Conservation (phyloP, 2,113 vertebrate species). For the Ophthalmotilapia sp. region DNA sequence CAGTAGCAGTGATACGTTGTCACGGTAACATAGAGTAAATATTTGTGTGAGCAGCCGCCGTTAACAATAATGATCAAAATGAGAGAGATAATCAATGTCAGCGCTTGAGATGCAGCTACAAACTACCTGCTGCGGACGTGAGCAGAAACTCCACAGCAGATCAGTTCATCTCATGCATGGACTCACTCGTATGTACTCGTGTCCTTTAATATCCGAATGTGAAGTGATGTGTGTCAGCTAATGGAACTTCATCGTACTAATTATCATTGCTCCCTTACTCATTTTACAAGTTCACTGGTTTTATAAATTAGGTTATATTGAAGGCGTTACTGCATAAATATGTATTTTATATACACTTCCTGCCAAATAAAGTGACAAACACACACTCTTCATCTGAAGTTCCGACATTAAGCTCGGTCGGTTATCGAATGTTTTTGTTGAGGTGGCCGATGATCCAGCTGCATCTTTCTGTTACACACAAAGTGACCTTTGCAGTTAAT, state of each 20-base stretch:
- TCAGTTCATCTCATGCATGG: background rate
- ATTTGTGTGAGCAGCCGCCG: slow-evolving; percentile 28
- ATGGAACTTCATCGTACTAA: background rate
- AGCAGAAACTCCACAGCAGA: background rate
- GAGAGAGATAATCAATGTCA: slow-evolving; percentile 13
- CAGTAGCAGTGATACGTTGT: slow-evolving; percentile 2
- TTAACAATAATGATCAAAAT: slow-evolving; percentile 30
- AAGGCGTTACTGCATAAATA: background rate
- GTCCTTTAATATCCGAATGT: background rate
- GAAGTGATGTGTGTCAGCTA: background rate
- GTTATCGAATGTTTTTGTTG: background rate
- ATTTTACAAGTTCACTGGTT: background rate
- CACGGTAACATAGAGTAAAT: slow-evolving; percentile 31
- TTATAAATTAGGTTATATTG: background rate
- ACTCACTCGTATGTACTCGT: background rate
- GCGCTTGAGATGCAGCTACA: background rate
- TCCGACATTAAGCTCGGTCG: background rate
- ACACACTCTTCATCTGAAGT: background rate
- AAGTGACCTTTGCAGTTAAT: background rate
- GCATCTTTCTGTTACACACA: background rate
- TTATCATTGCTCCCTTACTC: background rate
- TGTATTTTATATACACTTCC: background rate
- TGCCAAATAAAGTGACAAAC: background rate
- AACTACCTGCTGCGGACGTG: background rate
- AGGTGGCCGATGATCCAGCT: background rate